A percentile compares a stretch with the other conserved stretches of the same genome.
Conservation (phyloP, 2,888 invertebrate genomes). For the Elysia crispata region DNA sequence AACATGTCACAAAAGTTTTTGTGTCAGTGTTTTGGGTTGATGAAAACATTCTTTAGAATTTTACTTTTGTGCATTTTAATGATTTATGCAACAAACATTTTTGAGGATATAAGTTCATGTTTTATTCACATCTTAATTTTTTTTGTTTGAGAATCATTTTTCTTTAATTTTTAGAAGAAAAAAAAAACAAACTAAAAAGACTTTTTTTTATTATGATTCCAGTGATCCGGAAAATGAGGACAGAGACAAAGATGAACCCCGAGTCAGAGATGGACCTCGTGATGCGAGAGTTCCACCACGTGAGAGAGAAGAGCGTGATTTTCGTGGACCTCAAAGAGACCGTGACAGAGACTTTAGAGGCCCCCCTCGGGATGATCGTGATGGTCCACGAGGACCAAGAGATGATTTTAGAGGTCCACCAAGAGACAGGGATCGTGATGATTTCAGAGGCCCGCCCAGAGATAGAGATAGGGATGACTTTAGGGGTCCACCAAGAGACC, state of each 20-base stretch:
- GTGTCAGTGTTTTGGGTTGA: neutral
- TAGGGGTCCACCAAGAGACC: slow-evolving; percentile 40
- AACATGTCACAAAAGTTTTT: too few species aligned
- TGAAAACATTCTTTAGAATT: neutral
- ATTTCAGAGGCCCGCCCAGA: slow-evolving; percentile 53
- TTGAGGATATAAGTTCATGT: neutral
- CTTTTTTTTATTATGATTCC: neutral
- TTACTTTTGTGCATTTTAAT: neutral
- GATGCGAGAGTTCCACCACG: slow-evolving; percentile 40
- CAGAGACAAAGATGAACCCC: slow-evolving; percentile 21
- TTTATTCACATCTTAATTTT: too few species aligned
- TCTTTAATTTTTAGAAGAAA: too few species aligned
- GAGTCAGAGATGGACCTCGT: neutral
- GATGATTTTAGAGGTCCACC: slow-evolving; percentile 52
- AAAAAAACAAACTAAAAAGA: neutral
- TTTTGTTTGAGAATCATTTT: too few species aligned
- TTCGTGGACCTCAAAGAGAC: slow-evolving; percentile 37
- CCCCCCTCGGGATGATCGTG: slow-evolving; percentile 46
- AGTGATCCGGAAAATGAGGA: slow-evolving; percentile 34
- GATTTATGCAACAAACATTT: neutral
- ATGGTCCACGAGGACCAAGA: slow-evolving; percentile 39
- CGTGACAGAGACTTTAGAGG: slow-evolving; percentile 41
- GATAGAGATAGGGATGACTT: slow-evolving; percentile 48
- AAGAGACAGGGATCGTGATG: slow-evolving; percentile 49
- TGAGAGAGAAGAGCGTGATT: slow-evolving; percentile 35